phyloP scores from a whole-genome alignment of 2,888 invertebrate genomes.

The Hyppa rectilinea region DNA sequence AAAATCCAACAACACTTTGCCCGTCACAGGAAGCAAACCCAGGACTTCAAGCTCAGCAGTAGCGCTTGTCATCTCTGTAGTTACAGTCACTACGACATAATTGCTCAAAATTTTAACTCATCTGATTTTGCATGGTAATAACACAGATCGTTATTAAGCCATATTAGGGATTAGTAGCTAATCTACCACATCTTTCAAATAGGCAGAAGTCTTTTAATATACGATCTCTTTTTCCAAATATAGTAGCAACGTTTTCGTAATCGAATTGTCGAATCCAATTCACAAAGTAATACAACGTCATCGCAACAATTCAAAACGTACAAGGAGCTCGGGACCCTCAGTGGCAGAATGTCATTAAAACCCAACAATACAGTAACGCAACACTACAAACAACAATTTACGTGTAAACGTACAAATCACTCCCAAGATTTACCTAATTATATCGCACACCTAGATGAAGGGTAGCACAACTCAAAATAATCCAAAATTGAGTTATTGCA shows the following conservation, averaged over 20 bases:
- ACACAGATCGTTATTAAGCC: background rate
- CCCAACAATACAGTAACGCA: conserved; percentile 49
- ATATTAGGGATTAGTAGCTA: background rate
- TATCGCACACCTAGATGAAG: too few species aligned
- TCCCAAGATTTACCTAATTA: conserved; percentile 46
- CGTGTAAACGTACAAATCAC: conserved; percentile 30
- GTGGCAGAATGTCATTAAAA: conserved; percentile 34
- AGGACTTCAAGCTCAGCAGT: too few species aligned
- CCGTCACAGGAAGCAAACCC: too few species aligned
- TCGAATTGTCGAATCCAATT: conserved; percentile 10
- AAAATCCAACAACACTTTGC: too few species aligned
- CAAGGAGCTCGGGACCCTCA: conserved; percentile 8
- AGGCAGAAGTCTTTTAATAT: background rate
- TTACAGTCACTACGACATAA: conserved; percentile 25
- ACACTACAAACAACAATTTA: conserved; percentile 31
- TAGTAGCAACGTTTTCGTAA: background rate
- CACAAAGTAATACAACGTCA: conserved; percentile 6
- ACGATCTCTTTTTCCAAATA: background rate
- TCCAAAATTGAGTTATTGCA: too few species aligned
- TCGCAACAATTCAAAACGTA: conserved; percentile 9
- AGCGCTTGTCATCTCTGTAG: too few species aligned
- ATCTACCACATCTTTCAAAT: background rate
- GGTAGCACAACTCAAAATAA: too few species aligned
- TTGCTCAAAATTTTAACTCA: conserved; percentile 11
- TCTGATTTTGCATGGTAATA: conserved; percentile 16